Evolutionary conservation across 1,140 invertebrate species (phyloP), one percentile per base, ranked within the genome.

Genomic region (Drosophila tani): DNA sequence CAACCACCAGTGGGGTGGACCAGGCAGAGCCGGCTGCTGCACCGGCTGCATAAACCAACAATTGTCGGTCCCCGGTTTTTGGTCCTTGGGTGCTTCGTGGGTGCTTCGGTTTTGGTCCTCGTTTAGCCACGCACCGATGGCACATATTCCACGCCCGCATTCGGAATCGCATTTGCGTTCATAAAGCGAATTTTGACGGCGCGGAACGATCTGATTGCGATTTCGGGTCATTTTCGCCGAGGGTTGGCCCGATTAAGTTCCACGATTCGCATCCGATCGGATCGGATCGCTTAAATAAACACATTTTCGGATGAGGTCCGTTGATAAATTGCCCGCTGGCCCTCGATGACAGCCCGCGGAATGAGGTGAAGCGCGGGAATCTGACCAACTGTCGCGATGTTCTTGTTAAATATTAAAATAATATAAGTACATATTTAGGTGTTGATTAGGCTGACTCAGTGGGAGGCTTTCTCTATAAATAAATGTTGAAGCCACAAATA

Each of bases 31-130:
- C 62, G 62, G 62, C 62, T 64, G 50, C 75, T 86, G 85, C 91
- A 91, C 91, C 91, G 91, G 91, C 91, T 91, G 71, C 73, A 78
- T 83, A 91, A 92, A 92, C 86, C 91, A 92, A 92, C 91, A 92
- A 92, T 82, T 80, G 81, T 91, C 79, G 88, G 82, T 90, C 71
- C 63, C 21, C 55, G 60, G 24, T 45, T 41, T 7, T 45, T 46
- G 32, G 29, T 60, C 68, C 63, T 63, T 45, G 24, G 41, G 55
- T 29, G 24, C 43, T 38, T 43, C 24, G 38, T n/a, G 43, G 38
- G 17, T 47, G 53, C 60, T 46, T 46, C 41, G 59, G 14, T 35
- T 41, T 79, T 76, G 59, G 53, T 64, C 75, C 35, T 45, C 62
- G 65, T 47, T 87, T 87, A 82, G 84, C 53, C 53, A 87, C 81